A percentile compares a stretch with the other conserved stretches of the same genome.
Evolutionary conservation across 2,888 invertebrate species (phyloP).

Genomic region (Cheilosia vulpina): DNA sequence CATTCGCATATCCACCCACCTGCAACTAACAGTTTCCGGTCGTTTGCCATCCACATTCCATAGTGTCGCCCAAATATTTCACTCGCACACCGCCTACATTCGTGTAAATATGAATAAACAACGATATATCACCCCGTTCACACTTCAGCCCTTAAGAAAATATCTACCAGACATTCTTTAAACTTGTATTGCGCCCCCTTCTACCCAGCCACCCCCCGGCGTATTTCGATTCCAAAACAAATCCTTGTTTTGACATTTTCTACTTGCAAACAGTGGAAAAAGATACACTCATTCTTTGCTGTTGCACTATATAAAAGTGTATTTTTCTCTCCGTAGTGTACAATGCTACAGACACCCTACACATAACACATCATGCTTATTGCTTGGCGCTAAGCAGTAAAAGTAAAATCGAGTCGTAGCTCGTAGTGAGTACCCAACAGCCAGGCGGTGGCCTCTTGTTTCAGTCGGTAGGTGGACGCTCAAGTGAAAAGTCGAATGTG

Average conservation of each 20-base stretch:
- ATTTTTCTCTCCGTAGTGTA: slow-evolving; percentile 7
- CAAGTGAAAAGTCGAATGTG: slow-evolving; percentile 62
- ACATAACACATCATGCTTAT: slow-evolving; percentile 1
- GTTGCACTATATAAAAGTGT: slow-evolving; percentile 29
- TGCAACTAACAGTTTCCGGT: slow-evolving; percentile 7
- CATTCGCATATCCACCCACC: slow-evolving; percentile 14
- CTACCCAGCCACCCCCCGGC: slow-evolving; percentile 8
- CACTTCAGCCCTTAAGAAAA: slow-evolving; percentile 27
- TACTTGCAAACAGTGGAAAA: not conserved
- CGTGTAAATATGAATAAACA: too few species aligned
- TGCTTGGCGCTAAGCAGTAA: slow-evolving; percentile 65
- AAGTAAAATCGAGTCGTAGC: slow-evolving; percentile 54
- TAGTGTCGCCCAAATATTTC: slow-evolving; percentile 26
- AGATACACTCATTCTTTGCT: slow-evolving; percentile 2
- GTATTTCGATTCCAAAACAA: slow-evolving; percentile 36
- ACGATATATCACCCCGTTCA: too few species aligned
- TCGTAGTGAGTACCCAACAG: slow-evolving; percentile 38
- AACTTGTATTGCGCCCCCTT: not conserved
- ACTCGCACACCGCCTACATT: too few species aligned
- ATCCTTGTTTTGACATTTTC: slow-evolving; percentile 15
- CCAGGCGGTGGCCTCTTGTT: slow-evolving; percentile 60
- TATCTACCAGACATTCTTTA: slow-evolving; percentile 23
- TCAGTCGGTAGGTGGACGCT: slow-evolving; percentile 71
- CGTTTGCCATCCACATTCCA: slow-evolving; percentile 29
- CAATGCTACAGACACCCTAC: slow-evolving; percentile 5